Percentiles rank a stretch among this genome's conserved stretches.
These are phyloP conservation scores for Halcyon malimbica DNA, from an alignment of 2,113 vertebrate species.

Conservation along the genomic window DNA sequence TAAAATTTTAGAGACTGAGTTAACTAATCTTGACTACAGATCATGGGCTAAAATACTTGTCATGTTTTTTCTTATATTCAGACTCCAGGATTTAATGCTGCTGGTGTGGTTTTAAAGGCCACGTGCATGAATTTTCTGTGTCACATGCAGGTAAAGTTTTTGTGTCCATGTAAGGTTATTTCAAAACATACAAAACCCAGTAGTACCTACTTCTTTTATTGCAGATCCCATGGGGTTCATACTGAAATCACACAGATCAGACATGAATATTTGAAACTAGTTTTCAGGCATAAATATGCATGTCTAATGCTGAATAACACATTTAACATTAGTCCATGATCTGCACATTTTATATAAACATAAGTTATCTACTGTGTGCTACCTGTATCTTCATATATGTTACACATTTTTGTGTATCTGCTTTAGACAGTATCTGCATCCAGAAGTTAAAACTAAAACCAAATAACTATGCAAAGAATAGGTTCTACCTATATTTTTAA, in stretches of 20 bases:
- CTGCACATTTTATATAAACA: neutral
- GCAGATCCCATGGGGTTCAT: neutral
- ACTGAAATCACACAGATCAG: neutral
- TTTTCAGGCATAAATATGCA: neutral
- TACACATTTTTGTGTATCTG: neutral
- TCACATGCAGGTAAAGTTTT: neutral
- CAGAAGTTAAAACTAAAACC: neutral
- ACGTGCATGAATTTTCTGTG: neutral
- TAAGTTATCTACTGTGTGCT: neutral
- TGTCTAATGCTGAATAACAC: neutral
- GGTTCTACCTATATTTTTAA: neutral
- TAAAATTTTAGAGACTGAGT: neutral
- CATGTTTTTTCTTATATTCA: neutral
- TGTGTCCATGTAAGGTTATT: neutral
- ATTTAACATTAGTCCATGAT: neutral
- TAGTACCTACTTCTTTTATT: neutral
- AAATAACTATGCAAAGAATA: neutral
- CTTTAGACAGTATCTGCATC: neutral
- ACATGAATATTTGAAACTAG: neutral
- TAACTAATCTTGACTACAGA: neutral
- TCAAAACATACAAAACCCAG: neutral
- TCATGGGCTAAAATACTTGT: neutral
- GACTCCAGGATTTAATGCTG: neutral
- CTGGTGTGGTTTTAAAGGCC: neutral
- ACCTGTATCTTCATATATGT: neutral